These are phyloP conservation scores for Epizoanthus ramosus DNA, from an alignment of 92 coral and sea anemone genomes.

Conservation along the genomic window DNA sequence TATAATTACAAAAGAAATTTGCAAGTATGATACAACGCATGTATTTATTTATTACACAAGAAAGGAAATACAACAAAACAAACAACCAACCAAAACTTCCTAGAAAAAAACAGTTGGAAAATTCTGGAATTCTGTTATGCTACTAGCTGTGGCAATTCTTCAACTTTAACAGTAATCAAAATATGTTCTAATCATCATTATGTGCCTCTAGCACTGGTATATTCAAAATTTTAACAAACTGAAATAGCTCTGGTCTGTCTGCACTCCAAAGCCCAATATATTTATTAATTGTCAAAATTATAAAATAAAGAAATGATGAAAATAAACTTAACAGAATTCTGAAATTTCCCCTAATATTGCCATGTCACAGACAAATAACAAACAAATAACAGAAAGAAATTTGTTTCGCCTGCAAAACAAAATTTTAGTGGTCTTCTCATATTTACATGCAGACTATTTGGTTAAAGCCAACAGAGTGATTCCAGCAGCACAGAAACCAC, in stretches of 20 bases:
- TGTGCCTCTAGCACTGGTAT: no score
- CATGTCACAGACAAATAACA: neutral
- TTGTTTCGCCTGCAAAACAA: slow-evolving; percentile 48
- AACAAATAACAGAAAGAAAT: neutral
- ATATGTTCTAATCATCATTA: no score
- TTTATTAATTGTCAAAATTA: neutral
- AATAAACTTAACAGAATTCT: neutral
- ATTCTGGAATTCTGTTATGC: neutral
- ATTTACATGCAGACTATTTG: slow-evolving; percentile 60
- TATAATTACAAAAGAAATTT: neutral
- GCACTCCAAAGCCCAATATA: neutral
- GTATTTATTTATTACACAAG: neutral
- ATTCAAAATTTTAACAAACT: no score
- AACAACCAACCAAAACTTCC: neutral
- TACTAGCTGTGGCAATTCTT: no score
- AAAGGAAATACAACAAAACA: slow-evolving; percentile 1
- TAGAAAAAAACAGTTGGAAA: neutral
- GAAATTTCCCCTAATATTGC: neutral
- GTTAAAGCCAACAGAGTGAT: slow-evolving; percentile 86
- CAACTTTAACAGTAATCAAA: no score
- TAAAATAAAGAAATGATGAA: no score
- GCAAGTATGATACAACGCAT: neutral
- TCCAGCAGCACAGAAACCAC: slow-evolving; percentile 98
- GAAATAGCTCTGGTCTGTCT: no score
- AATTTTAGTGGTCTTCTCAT: neutral